Percentiles rank a stretch among this genome's conserved stretches.
Conservation (phyloP, 2,113 vertebrate species). For the Pelmatolapia mariae region DNA sequence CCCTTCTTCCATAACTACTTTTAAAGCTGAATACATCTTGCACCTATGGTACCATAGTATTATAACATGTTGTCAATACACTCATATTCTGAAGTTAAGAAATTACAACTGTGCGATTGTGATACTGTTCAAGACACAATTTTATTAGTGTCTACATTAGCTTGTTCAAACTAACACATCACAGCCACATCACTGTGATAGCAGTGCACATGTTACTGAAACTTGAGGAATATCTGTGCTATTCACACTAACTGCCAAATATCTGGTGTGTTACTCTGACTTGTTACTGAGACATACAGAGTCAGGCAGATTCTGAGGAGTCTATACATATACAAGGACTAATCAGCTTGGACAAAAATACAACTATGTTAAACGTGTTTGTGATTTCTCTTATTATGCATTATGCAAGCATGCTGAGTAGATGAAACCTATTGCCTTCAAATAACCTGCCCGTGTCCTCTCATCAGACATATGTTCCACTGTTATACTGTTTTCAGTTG, state of each 20-base stretch:
- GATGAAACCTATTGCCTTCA: not conserved
- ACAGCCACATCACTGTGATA: not conserved
- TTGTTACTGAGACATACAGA: not conserved
- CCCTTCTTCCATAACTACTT: not conserved
- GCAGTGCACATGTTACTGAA: not conserved
- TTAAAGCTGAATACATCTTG: not conserved
- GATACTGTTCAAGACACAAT: not conserved
- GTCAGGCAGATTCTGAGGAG: not conserved
- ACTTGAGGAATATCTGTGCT: not conserved
- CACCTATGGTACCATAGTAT: not conserved
- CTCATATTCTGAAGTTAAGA: not conserved
- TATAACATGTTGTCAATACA: not conserved
- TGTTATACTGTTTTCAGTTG: not conserved
- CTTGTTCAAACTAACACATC: not conserved
- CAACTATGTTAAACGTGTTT: not conserved
- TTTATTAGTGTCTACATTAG: not conserved
- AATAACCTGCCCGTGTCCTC: not conserved
- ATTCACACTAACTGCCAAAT: not conserved
- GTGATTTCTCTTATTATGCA: not conserved
- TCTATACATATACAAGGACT: not conserved
- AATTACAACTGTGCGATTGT: not conserved
- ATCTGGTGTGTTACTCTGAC: not conserved
- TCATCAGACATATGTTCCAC: conserved; percentile 20
- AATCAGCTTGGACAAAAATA: not conserved
- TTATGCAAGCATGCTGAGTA: not conserved